Base-by-base conservation (phyloP, 2,113 vertebrate genomes). In the Ochotona princeps region DNA sequence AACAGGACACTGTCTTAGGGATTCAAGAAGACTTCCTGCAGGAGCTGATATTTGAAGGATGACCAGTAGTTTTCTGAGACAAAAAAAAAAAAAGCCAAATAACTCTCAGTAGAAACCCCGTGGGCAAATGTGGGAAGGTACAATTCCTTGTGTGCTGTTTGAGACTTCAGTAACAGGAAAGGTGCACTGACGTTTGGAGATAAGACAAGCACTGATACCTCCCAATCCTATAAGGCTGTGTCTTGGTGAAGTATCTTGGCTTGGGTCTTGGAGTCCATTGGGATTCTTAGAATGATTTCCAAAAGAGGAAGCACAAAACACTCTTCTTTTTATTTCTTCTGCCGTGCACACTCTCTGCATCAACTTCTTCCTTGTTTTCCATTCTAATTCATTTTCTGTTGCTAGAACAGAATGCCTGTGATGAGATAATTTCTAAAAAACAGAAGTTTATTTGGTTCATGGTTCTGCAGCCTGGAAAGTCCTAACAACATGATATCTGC, bases 221-320 rank as follows among this genome's bases (percentile, higher is more conserved):
- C 25, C 0, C 0, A 2, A 2, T 2, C 47, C 47, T 57, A 15
- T 2, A 79, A 54, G 57, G 65, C 60, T 2, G 1, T 14, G 8
- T 32, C 23, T 26, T 5, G 72, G 10, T 44, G 11, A 8, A 32
- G 49, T 18, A 76, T 7, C 9, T 51, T 30, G 38, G 9, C 20
- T 38, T 78, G 54, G n/a, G 38, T 61, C 30, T 9, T 63, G 28
- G 12, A 73, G 25, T 26, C 12, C 17, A 30, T 4, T 9, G 49
- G 38, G 57, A 73, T 51, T 44, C 79, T 89, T 61, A n/a, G 25
- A 79, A 69, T 11, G 8, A 65, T 84, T 85, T 66, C 21, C 49
- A 9, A 11, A 83, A 69, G 8, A 5, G 30, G 26, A 76, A 74
- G n/a, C 12, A 44, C 18, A n/a, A 38, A 30, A 11, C 9, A 30